Evolutionary conservation across 2,113 vertebrate species (phyloP).

Genomic region (Semnornis frantzii): DNA sequence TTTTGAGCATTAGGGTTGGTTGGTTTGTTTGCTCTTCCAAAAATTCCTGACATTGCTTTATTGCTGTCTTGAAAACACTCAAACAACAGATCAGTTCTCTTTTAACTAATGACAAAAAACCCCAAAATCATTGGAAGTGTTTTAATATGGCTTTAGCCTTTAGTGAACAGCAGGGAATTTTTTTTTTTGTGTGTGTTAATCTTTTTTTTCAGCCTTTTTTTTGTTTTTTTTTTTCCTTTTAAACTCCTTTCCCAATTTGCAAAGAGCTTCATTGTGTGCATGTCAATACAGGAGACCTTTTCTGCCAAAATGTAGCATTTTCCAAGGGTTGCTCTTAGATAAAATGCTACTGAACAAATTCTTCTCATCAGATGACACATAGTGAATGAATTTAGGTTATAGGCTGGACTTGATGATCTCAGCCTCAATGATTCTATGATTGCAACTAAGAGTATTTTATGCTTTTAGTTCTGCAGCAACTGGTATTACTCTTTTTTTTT

Average conservation of each 20-base stretch:
- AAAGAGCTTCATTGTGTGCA: neutral
- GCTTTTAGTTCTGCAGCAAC: constrained; percentile 23
- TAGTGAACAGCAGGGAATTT: neutral
- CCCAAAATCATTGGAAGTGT: neutral
- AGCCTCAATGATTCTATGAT: neutral
- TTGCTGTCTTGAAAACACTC: neutral
- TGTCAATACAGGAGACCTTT: constrained; percentile 20
- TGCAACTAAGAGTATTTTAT: neutral
- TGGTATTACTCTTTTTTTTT: neutral
- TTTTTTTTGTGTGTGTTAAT: too few relatives aligned
- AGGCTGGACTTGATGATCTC: too few relatives aligned
- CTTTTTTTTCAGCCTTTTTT: neutral
- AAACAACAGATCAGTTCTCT: neutral
- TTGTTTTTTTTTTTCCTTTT: neutral
- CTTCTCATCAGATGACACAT: neutral
- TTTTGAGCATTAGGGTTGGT: neutral
- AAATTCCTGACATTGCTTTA: neutral
- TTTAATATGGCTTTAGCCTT: neutral
- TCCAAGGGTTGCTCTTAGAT: neutral
- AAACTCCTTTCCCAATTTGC: neutral
- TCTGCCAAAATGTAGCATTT: neutral
- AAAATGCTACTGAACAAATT: constrained; percentile 11
- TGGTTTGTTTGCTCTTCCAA: neutral
- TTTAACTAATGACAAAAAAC: neutral
- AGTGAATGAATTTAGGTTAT: neutral